Evolutionary conservation across 2,113 vertebrate species (phyloP), one percentile per base, ranked within the genome.

Genomic region (Bungarus multicinctus): DNA sequence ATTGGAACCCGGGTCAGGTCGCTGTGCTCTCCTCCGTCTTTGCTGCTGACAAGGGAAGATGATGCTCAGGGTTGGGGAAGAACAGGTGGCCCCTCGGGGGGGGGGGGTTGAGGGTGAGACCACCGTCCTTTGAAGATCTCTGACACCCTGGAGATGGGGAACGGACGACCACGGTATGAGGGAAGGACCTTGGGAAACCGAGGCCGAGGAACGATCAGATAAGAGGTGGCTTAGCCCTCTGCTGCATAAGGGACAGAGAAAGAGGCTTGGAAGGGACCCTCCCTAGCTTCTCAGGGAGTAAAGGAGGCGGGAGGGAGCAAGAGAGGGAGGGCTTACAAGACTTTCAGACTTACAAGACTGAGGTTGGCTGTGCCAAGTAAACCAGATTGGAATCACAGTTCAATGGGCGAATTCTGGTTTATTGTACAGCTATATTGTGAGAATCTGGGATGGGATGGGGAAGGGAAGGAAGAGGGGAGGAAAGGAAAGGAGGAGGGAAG

Each of bases 1-100:
- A 98, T 94, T 20, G 97, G 97, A 23, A 97, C 94, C 27, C 90
- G 96, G 30, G 96, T 97, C 94, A 97, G 96, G 54, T 98, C 97
- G 23, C 95, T 98, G 90, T 96, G 96, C 22, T 74, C 91, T 43
- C 96, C 96, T 1, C 95, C 92, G 20, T 98, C 97, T 60, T 92
- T 97, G 94, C 98, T 98, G 90, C 0, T 16, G 18, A 57, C 94
- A 96, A 87, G n/a, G n/a, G 16, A 94, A 95, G 89, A 47, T 10
- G 12, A 47, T 25, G 12, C 20, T 85, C 47, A 39, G 81, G 1
- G 39, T 74, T 34, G 69, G 69, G 5, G 69, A 16, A 74, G 69
- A 34, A 74, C n/a, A 39, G 69, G 30, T 20, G 16, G 5, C 69
- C n/a, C 69, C n/a, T 5, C 64, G 0, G 0, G 14, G 14, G 64